Evolutionary conservation across 2,888 invertebrate genomes (phyloP), one percentile per base, ranked within the genome.

Genomic region (Luffia ferchaultella): DNA sequence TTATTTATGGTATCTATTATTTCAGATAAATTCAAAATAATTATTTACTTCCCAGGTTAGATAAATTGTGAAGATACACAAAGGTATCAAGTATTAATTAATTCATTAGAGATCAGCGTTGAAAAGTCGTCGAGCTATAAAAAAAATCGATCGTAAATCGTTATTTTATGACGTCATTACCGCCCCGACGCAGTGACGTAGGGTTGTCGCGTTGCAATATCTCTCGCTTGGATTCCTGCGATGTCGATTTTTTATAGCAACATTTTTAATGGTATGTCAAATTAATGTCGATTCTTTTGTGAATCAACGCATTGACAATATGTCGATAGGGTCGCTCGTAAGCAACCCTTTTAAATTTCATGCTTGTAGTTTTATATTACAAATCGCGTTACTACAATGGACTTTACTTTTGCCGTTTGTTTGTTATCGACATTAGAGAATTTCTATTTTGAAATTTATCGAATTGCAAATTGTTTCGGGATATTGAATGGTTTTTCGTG

Each of bases 191-290:
- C 53, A n/a, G n/a, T n/a, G n/a, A n/a, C n/a, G 56, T 45, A 60
- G 64, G 63, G 64, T 60, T 64, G 64, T 58, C 67, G 65, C 54
- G 60, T 62, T 66, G 64, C 62, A 64, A 75, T 75, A 74, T 76
- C 77, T 82, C 79, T 72, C 72, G 60, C 77, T 52, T 67, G 76
- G 72, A 62, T 73, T 63, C 64, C 63, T 68, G 61, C 61, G 62
- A 63, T 63, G 64, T 63, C 67, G 69, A 74, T 74, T 74, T 73
- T 72, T 70, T 68, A 70, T 74, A 73, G 77, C 70, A 73, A 82
- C 78, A 76, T 74, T 76, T 76, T 78, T 79, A 80, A 82, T 79
- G 76, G 74, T 74, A 77, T 70, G 80, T 80, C 82, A 77, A 78
- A 79, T 82, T 80, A 79, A 76, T 75, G 76, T 80, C 74, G 68